A percentile compares a stretch with the other conserved stretches of the same genome.
Evolutionary conservation across 2,113 vertebrate species (phyloP).

Genomic region (Indri indri): DNA sequence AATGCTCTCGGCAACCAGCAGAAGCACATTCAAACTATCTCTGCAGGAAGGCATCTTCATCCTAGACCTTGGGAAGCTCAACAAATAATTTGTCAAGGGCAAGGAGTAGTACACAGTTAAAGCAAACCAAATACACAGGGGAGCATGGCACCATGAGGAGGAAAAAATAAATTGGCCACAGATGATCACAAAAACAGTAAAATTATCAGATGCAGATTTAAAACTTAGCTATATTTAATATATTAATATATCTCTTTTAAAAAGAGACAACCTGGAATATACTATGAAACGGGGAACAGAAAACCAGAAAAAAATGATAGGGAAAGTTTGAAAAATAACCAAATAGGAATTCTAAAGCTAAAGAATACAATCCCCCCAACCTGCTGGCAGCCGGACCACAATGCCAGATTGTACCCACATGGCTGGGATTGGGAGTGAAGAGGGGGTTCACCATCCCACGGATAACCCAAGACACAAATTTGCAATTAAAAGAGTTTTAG

Average conservation of each 20-base stretch:
- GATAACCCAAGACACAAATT: constrained; percentile 4
- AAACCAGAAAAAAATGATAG: neutral
- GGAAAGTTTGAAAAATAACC: neutral
- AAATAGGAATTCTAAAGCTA: neutral
- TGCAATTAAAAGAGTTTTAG: constrained; percentile 71
- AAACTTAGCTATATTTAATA: neutral
- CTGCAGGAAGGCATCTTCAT: neutral
- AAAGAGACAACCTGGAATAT: neutral
- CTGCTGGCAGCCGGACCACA: constrained; percentile 13
- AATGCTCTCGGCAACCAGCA: neutral
- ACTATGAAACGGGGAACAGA: neutral
- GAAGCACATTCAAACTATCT: neutral
- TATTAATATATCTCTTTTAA: too few species aligned
- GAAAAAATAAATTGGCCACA: neutral
- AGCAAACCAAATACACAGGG: neutral
- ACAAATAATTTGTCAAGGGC: too few species aligned
- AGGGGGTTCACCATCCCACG: neutral
- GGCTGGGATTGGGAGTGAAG: neutral
- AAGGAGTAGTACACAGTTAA: too few species aligned
- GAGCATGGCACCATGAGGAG: neutral
- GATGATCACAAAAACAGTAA: neutral
- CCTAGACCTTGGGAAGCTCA: neutral
- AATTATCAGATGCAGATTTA: neutral
- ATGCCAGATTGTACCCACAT: neutral
- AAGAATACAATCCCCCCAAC: neutral